Conservation (phyloP, 1,140 invertebrate genomes). For the Drosophila novamexicana region DNA sequence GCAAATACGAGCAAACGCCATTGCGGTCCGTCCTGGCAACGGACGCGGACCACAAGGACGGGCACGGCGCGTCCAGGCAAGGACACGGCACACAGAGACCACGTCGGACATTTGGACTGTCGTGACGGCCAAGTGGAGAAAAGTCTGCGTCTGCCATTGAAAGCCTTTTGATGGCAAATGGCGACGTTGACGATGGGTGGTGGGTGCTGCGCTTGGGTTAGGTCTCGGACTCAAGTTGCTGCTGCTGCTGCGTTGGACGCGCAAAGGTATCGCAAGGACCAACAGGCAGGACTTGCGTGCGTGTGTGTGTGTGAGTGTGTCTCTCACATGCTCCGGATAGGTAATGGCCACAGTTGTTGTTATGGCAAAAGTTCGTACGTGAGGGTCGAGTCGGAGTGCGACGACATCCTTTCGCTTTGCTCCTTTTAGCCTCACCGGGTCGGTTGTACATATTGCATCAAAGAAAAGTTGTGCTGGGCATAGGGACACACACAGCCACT, state of each 20-base stretch:
- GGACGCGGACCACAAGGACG: constrained; percentile 57
- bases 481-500: constrained; percentile 28
- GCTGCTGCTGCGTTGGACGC: constrained; percentile 29
- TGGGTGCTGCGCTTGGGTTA: constrained; percentile 1
- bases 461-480: constrained; percentile 68
- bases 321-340: constrained; percentile 65
- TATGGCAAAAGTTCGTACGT: constrained; percentile 82
- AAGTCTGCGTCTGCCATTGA: constrained; percentile 72
- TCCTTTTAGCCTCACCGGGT: constrained; percentile 55
- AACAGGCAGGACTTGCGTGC: constrained; percentile 35
- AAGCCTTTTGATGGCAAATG: constrained; percentile 73
- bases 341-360: constrained; percentile 83
- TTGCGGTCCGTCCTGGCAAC: constrained; percentile 57
- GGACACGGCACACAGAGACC: constrained; percentile 26
- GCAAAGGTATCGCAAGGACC: constrained; percentile 69
- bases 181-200: constrained; percentile 15
- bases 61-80: not conserved
- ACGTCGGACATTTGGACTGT: constrained; percentile 15
- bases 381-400: constrained; percentile 70
- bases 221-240: constrained; percentile 21
- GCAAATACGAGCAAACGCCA: constrained; percentile 44
- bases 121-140: constrained; percentile 32
- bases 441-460: constrained; percentile 82
- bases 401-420: constrained; percentile 54
- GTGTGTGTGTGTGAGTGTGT: constrained; percentile 27